These are phyloP conservation scores for Gastrophryne carolinensis DNA, from an alignment of 2,797 vertebrate species.

Conservation along the genomic window DNA sequence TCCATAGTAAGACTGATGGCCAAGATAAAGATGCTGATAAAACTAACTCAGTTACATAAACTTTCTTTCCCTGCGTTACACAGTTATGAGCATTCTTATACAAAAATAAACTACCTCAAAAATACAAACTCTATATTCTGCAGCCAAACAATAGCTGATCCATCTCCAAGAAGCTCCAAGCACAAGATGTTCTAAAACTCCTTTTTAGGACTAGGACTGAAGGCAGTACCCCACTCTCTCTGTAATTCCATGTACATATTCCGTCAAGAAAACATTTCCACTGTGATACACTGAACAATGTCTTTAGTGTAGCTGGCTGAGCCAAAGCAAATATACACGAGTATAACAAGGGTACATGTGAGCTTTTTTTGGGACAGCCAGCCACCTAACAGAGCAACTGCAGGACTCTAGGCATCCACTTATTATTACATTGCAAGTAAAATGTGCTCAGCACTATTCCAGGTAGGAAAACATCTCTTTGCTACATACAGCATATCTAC, in stretches of 20 bases:
- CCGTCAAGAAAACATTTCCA: not conserved
- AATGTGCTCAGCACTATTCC: no score
- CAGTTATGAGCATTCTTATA: no score
- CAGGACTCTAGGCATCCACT: not conserved
- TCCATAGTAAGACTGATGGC: no score
- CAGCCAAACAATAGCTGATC: conserved; percentile 39
- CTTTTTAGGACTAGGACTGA: conserved; percentile 29
- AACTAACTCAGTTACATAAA: no score
- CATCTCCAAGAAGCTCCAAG: conserved; percentile 14
- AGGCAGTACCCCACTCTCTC: not conserved
- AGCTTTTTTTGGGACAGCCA: not conserved
- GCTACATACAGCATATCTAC: no score
- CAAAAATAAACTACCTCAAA: no score
- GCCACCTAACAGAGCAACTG: not conserved
- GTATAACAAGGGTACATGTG: not conserved
- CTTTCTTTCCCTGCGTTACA: no score
- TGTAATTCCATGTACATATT: conserved; percentile 13
- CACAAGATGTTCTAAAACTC: conserved; percentile 23
- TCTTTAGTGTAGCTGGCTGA: not conserved
- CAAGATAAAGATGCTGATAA: no score
- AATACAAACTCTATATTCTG: not conserved
- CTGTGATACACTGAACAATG: not conserved
- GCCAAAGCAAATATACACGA: not conserved
- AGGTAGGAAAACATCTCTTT: no score
- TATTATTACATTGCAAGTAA: no score